Evolutionary conservation across 2,888 invertebrate genomes (phyloP), one percentile per base, ranked within the genome.

Genomic region (Thecophora atra): DNA sequence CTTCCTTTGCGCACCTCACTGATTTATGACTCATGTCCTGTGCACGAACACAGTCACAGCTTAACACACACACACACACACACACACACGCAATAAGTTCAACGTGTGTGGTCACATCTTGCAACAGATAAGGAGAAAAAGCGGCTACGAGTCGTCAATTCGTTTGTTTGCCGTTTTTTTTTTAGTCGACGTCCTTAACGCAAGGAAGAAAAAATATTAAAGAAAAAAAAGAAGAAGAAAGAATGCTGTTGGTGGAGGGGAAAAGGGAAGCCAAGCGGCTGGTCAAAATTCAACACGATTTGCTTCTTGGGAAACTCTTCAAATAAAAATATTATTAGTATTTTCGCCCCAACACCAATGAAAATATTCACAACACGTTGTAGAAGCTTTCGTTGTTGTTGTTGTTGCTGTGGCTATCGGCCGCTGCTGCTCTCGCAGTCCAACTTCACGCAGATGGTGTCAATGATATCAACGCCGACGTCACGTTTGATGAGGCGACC

Each of bases 401-500:
- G 7, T 6, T 11, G 56, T 56, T 24, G 15, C 30, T 68, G 21
- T 17, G 11, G 6, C 30, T 37, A 19, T 15, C n/a, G 28, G n/a
- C 15, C 13, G 17, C 26, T 11, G 56, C 42, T 24, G 15, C 28
- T 68, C 21, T 17, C n/a, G 17, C 17, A 8, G 47, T 47, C 19
- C 67, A 47, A 24, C n/a, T 54, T 42, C 52, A 26, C 42, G 37
- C 68, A 68, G 68, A 68, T 68, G 68, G 68, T 68, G 68, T 68
- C 26, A 44, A 21, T 37, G 67, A 52, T 54, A 28, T 26, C 13
- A 42, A 56, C 11, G 37, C 58, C 26, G 42, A 72, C 72, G 74
- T 74, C 74, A 74, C 74, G 74, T 74, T 74, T 74, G 74, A 74
- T 74, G 70, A 70, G 70, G 47, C 47, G 17, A n/a, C 47, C 4